Evolutionary conservation across 2,113 vertebrate species (phyloP), one percentile per base, ranked within the genome.

Genomic region (Forbesichthys agassizii): DNA sequence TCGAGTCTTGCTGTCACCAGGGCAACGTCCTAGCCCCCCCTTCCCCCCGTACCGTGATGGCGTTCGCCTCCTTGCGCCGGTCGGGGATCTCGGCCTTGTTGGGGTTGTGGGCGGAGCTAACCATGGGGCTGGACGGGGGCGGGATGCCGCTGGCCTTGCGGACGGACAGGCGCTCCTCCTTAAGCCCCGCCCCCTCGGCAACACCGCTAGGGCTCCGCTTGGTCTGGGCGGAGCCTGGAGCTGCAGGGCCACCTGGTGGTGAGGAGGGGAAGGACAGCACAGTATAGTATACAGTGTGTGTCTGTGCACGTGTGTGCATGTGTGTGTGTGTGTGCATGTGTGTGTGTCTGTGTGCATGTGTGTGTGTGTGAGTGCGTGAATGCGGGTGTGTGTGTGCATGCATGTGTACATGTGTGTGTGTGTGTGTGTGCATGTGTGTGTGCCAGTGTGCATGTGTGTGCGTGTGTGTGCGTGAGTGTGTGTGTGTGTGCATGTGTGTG

Each of bases 21-120:
- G 27, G 27, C 27, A 27, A 27, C 27, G 27, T 27, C 27, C 27
- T 2, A 27, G 27, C 27, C 1, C 27, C 27, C 27, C 27, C 27
- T 27, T 2, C 36, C 36, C 5, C 36, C 36, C 36, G 36, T 80
- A 96, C 95, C 3, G 94, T 90, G 54, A 93, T 88, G 11, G 92
- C 84, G 3, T 80, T 85, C 3, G 89, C 89, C 47, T 96, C 96
- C 86, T 96, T 97, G 84, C 94, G 91, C 33, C 94, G 90, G 77
- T 97, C 95, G 0, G 96, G 96, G 81, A 97, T 98, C 91, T 98
- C 96, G 0, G 95, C 88, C 80, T 98, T 97, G 83, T 98, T 98
- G 61, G 96, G 96, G 86, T 98, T 98, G 91, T 96, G 94, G 71
- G 95, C 96, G 0, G 94, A 96, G 93, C 95, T 96, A 64, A 97